Percentiles rank a stretch among this genome's conserved stretches.
Conservation (phyloP, 2,797 vertebrate genomes). For the Clarias pachynema region DNA sequence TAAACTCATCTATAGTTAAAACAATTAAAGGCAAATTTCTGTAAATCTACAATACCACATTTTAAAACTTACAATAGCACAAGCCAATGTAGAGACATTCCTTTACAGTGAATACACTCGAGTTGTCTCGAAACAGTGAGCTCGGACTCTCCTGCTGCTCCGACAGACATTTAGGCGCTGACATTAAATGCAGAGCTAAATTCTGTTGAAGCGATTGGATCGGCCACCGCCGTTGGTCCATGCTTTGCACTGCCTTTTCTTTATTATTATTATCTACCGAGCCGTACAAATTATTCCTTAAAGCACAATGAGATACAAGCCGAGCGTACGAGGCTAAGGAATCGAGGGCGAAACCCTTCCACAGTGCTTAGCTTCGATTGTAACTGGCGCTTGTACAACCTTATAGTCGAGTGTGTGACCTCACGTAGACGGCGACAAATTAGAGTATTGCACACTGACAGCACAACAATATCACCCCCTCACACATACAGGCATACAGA, state of each 20-base stretch:
- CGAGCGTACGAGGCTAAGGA: slow-evolving; percentile 10
- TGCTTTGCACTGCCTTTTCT: slow-evolving; percentile 23
- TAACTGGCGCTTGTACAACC: slow-evolving; percentile 44
- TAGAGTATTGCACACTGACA: slow-evolving; percentile 67
- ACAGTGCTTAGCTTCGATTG: slow-evolving; percentile 41
- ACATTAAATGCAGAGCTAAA: neutral
- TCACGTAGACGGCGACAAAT: slow-evolving; percentile 47
- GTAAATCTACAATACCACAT: neutral
- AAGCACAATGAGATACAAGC: neutral
- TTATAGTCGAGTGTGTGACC: slow-evolving; percentile 42
- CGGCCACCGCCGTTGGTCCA: neutral
- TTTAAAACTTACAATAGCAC: neutral
- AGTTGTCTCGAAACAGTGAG: neutral
- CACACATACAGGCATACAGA: slow-evolving; percentile 54
- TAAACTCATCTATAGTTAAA: neutral
- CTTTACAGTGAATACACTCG: neutral
- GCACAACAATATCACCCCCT: slow-evolving; percentile 73
- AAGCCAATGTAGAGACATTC: neutral
- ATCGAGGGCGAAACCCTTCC: slow-evolving; percentile 37
- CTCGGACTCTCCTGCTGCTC: slow-evolving; percentile 4
- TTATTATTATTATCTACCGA: slow-evolving; percentile 15
- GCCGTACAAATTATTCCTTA: slow-evolving; percentile 9
- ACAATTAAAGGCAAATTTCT: neutral
- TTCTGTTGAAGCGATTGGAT: slow-evolving; percentile 13
- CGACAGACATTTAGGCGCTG: slow-evolving; percentile 2